Conservation (phyloP, 2,113 vertebrate species). For the Notarius lentiginosus region DNA sequence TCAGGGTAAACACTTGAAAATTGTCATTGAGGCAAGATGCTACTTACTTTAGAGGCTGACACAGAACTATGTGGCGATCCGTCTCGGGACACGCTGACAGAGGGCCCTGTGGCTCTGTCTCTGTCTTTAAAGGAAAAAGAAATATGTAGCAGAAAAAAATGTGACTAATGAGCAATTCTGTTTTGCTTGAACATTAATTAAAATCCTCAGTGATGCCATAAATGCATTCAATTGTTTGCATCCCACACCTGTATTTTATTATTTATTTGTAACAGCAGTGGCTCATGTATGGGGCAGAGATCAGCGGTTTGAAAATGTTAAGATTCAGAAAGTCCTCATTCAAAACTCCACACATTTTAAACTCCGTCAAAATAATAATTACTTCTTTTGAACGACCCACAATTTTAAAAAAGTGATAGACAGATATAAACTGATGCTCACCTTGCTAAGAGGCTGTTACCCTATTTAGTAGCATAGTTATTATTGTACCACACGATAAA, state of each 20-base stretch:
- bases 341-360: neutral
- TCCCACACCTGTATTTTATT: neutral
- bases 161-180: constrained; percentile 25
- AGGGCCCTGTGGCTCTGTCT: constrained; percentile 73
- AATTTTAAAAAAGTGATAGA: neutral
- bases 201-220: constrained; percentile 27
- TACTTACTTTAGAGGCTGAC: constrained; percentile 81
- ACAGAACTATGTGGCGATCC: constrained; percentile 87
- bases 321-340: neutral
- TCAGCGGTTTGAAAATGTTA: neutral
- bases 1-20: neutral
- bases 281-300: neutral
- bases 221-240: constrained; percentile 30
- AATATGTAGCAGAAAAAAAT: neutral
- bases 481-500: neutral
- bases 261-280: neutral
- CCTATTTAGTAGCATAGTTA: neutral
- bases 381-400: neutral
- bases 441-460: neutral
- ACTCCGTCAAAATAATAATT: neutral
- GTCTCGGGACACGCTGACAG: constrained; percentile 84
- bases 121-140: constrained; percentile 70
- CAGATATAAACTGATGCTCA: neutral
- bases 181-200: constrained; percentile 14
- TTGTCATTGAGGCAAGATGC: neutral